Percentiles rank a stretch among this genome's conserved stretches.
These are phyloP conservation scores for Neoitamus cyanurus DNA, from an alignment of 2,888 invertebrate genomes.

Conservation along the genomic window DNA sequence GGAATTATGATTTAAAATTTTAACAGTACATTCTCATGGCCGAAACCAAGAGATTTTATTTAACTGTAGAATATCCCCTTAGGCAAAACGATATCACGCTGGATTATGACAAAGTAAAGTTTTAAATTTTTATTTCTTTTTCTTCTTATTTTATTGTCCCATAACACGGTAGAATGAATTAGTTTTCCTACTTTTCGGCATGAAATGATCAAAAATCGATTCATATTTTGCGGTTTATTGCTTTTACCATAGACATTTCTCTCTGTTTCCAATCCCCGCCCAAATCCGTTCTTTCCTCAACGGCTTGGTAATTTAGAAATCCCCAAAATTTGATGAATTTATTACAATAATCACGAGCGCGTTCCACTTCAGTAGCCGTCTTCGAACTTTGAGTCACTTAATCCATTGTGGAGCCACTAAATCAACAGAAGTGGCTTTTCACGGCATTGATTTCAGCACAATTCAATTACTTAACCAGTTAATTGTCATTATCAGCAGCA, in stretches of 20 bases:
- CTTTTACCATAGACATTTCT: background rate
- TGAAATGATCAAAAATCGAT: background rate
- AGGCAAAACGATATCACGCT: too few species aligned
- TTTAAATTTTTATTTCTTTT: too few species aligned
- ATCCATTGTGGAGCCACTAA: background rate
- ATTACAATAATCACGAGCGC: background rate
- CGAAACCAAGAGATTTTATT: too few species aligned
- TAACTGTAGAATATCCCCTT: too few species aligned
- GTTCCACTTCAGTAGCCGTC: background rate
- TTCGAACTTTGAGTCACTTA: background rate
- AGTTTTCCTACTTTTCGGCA: background rate
- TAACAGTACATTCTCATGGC: too few species aligned
- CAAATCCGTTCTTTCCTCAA: background rate
- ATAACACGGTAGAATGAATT: background rate
- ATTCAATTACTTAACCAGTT: constrained; percentile 37
- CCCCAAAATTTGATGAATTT: background rate
- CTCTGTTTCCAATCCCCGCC: background rate
- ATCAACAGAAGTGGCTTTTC: constrained; percentile 20
- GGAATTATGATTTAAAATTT: too few species aligned
- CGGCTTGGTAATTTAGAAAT: background rate
- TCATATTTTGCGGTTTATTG: background rate
- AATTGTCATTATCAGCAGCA: constrained; percentile 27
- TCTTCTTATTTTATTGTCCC: too few species aligned
- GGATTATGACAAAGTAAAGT: too few species aligned
- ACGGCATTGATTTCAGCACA: constrained; percentile 25